phyloP scores from a whole-genome alignment of 2,113 vertebrate genomes.

The Murina feae region DNA sequence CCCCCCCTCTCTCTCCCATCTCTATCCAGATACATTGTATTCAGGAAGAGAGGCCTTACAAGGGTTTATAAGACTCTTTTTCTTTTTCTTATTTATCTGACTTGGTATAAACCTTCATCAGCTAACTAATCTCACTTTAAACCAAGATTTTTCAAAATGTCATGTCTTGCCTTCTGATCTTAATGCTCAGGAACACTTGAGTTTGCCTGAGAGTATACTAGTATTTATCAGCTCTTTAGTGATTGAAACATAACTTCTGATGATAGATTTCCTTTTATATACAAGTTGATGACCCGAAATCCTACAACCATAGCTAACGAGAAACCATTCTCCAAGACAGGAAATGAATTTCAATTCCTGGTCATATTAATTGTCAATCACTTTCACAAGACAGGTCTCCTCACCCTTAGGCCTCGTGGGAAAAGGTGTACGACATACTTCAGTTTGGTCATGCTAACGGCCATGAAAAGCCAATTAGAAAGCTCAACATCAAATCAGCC shows the following conservation, averaged over 20 bases:
- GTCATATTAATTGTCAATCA: not conserved
- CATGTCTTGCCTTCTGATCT: not conserved
- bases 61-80: not conserved
- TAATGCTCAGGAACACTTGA: not conserved
- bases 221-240: not conserved
- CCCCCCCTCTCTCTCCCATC: not conserved
- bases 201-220: not conserved
- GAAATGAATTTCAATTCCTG: not conserved
- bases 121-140: conserved; percentile 2
- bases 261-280: not conserved
- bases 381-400: not conserved
- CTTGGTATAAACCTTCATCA: not conserved
- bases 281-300: not conserved
- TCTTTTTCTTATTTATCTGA: not conserved
- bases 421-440: not conserved
- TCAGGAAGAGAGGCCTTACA: not conserved
- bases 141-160: not conserved
- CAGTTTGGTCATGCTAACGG: not conserved
- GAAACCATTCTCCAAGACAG: not conserved
- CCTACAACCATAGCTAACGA: not conserved
- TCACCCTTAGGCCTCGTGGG: not conserved
- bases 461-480: conserved; percentile 11
- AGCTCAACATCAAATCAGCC: not conserved
- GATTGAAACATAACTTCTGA: not conserved
- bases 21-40: not conserved